A percentile compares a stretch with the other conserved stretches of the same genome.
Conservation (phyloP, 2,113 vertebrate species). For the Zosterops hypoxanthus region DNA sequence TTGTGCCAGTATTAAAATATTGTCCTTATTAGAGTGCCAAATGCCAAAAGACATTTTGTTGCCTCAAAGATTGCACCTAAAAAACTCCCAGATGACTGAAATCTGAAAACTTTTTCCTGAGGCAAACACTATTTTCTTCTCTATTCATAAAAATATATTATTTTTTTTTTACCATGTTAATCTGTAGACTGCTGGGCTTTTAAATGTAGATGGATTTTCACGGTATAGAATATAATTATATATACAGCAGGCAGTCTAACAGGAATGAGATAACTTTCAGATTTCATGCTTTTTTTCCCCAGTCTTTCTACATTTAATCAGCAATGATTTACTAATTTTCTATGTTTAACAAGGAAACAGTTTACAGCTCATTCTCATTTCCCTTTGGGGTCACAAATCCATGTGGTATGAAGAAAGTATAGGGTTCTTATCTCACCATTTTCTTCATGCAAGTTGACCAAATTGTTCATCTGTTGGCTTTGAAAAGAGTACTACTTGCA, state of each 20-base stretch:
- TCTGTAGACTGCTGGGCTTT: conserved; percentile 68
- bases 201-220: conserved; percentile 52
- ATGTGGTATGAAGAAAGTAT: neutral
- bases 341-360: conserved; percentile 23
- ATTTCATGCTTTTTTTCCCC: conserved; percentile 18
- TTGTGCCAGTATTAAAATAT: conserved; percentile 79
- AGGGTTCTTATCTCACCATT: conserved; percentile 17
- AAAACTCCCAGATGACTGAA: neutral
- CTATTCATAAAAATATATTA: conserved; percentile 46
- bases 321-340: conserved; percentile 62
- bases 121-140: conserved; percentile 62
- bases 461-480: conserved; percentile 31
- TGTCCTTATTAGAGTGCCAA: conserved; percentile 76
- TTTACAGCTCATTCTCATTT: conserved; percentile 44
- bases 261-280: conserved; percentile 60
- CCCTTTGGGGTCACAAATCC: conserved; percentile 10
- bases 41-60: conserved; percentile 71
- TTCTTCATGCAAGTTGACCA: conserved; percentile 64
- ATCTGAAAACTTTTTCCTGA: conserved; percentile 42
- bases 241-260: conserved; percentile 51
- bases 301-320: conserved; percentile 76
- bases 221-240: conserved; percentile 53
- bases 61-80: conserved; percentile 57
- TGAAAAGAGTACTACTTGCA: conserved; percentile 45
- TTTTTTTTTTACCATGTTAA: conserved; percentile 52